phyloP scores from a whole-genome alignment of 2,113 vertebrate species.

The Crotalus tigris region DNA sequence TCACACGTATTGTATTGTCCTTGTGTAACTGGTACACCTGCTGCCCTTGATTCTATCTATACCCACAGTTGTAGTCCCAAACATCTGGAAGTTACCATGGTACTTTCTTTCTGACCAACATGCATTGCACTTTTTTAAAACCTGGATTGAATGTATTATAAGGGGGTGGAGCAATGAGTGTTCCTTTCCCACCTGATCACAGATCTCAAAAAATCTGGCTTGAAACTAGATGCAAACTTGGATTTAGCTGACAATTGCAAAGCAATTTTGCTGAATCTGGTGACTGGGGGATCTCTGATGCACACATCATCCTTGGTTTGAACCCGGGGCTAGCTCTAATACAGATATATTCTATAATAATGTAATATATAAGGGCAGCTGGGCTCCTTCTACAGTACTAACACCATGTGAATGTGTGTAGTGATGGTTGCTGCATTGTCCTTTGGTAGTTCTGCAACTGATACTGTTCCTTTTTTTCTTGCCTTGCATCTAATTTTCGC shows the following conservation, averaged over 20 bases:
- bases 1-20: background rate
- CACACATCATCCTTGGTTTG: accelerated
- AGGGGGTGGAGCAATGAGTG: background rate
- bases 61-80: background rate
- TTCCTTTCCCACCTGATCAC: slow-evolving; percentile 1
- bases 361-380: background rate
- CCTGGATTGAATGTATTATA: background rate
- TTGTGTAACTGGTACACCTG: background rate
- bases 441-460: accelerated
- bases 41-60: background rate
- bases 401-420: slow-evolving; percentile 28
- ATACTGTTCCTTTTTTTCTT: background rate
- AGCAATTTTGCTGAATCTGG: background rate
- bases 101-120: background rate
- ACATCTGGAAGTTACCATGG: background rate
- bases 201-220: slow-evolving; percentile 39
- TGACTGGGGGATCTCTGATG: background rate
- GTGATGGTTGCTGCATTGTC: background rate
- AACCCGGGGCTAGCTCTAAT: background rate
- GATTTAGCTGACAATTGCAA: background rate
- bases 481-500: background rate
- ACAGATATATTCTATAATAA: slow-evolving; percentile 6
- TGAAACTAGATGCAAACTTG: background rate
- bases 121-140: background rate
- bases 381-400: background rate